A percentile compares a stretch with the other conserved stretches of the same genome.
Conservation (phyloP, 2,888 invertebrate genomes). For the Cephus nigrinus region DNA sequence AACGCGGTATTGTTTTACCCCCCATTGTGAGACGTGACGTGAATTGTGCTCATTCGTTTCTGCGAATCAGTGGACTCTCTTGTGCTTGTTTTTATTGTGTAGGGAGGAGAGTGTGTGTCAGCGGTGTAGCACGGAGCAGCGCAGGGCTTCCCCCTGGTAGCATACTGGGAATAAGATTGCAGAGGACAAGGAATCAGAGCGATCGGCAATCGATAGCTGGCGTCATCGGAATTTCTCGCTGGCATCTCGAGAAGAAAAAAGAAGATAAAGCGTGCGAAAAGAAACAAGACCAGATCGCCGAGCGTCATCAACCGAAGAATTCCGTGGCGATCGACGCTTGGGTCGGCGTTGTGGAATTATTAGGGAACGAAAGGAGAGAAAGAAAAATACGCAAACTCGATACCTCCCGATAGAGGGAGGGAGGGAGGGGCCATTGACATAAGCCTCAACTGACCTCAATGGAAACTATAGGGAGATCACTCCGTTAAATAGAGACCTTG, state of each 20-base stretch:
- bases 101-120: not conserved
- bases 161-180: not conserved
- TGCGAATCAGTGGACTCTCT: not conserved
- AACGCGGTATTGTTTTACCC: not conserved
- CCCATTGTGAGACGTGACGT: not conserved
- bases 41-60: not conserved
- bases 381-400: not conserved
- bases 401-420: no score
- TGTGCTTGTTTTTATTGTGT: not conserved
- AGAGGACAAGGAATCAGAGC: not conserved
- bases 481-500: not conserved
- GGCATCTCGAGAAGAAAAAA: not conserved
- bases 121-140: not conserved
- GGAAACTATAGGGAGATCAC: no score
- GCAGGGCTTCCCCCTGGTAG: not conserved
- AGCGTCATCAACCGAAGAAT: slow-evolving; percentile 1
- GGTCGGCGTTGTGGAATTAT: not conserved
- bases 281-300: not conserved
- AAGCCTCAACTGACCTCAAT: not conserved
- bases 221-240: not conserved
- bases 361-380: not conserved
- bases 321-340: not conserved
- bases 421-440: not conserved
- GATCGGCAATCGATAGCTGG: not conserved
- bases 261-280: not conserved